Conservation (phyloP, 2,113 vertebrate species). For the Anas platyrhynchos region DNA sequence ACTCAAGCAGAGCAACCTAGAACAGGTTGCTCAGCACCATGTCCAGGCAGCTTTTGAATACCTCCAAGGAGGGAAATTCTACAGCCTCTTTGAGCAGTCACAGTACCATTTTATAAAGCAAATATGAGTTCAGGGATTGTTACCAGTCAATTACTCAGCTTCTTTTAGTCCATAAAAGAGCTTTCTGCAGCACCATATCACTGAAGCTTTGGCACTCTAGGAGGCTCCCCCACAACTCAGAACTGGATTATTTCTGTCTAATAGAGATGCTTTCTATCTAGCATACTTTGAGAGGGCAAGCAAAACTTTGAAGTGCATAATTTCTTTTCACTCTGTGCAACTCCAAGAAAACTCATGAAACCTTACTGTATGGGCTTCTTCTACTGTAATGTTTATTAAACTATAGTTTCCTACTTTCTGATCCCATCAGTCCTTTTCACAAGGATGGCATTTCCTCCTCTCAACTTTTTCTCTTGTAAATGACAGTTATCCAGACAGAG, state of each 20-base stretch:
- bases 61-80: neutral
- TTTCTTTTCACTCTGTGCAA: neutral
- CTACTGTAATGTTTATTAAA: neutral
- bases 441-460: neutral
- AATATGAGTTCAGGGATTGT: neutral
- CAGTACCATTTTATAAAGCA: neutral
- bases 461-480: neutral
- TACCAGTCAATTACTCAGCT: neutral
- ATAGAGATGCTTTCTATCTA: neutral
- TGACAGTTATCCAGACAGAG: neutral
- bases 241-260: neutral
- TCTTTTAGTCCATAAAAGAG: neutral
- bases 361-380: neutral
- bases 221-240: neutral
- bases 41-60: neutral
- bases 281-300: neutral
- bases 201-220: neutral
- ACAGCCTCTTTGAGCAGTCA: neutral
- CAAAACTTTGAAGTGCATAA: neutral
- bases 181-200: neutral
- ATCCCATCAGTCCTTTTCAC: neutral
- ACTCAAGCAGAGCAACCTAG: neutral
- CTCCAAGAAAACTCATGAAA: neutral
- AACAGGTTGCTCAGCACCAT: neutral
- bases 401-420: neutral